phyloP scores from a whole-genome alignment of 1,140 invertebrate genomes.

The Hetaerina americana region DNA sequence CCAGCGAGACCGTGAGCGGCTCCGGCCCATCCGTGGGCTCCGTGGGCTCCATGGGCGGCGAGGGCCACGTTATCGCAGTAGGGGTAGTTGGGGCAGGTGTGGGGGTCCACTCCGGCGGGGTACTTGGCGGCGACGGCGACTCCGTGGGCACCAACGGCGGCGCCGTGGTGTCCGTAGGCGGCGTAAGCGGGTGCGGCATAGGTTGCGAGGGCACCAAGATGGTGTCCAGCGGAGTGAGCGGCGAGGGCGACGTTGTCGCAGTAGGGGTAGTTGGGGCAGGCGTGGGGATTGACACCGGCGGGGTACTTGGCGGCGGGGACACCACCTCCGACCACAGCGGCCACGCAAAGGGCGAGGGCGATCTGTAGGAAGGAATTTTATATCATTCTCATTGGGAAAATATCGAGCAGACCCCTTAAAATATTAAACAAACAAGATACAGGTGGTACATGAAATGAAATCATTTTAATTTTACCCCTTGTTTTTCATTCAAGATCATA shows the following conservation, averaged over 20 bases:
- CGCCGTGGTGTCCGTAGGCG: slow-evolving; percentile 19
- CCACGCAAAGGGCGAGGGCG: not conserved
- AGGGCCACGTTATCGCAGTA: slow-evolving; percentile 12
- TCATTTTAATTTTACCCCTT: too few species aligned
- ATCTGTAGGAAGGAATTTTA: too few species aligned
- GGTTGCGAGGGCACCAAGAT: not conserved
- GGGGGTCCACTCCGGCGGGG: slow-evolving; percentile 13
- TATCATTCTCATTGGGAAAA: too few species aligned
- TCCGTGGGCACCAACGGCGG: slow-evolving; percentile 4
- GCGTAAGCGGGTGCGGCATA: not conserved
- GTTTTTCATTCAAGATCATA: too few species aligned
- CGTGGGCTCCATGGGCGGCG: not conserved
- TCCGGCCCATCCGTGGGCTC: slow-evolving; percentile 12
- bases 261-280: slow-evolving; percentile 16
- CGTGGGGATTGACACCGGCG: slow-evolving; percentile 11
- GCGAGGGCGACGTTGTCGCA: slow-evolving; percentile 11
- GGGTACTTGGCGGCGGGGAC: slow-evolving; percentile 21
- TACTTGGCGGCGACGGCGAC: slow-evolving; percentile 22
- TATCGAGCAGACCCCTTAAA: too few species aligned
- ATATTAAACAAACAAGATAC: too few species aligned
- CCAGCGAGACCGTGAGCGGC: slow-evolving; percentile 22
- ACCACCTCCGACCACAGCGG: slow-evolving; percentile 19
- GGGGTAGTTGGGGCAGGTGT: slow-evolving; percentile 15
- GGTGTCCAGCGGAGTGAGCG: not conserved
- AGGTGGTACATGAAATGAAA: too few species aligned